Conservation (phyloP, 2,113 vertebrate genomes). For the Meleagris gallopavo region DNA sequence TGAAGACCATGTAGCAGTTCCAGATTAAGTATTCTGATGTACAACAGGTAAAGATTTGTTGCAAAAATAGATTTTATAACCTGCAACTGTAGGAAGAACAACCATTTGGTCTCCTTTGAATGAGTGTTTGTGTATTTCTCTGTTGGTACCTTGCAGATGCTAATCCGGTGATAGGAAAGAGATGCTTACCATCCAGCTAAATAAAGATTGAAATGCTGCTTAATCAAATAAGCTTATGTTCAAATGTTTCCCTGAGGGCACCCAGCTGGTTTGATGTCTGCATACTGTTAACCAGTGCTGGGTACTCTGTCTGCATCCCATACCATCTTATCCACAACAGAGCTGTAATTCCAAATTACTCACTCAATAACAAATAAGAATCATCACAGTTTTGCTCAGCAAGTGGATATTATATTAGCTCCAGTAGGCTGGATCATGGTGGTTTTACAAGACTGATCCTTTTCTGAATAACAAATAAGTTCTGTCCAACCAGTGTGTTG, state of each 20-base stretch:
- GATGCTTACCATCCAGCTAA: slow-evolving; percentile 2
- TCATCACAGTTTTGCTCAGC: background rate
- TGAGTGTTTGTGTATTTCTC: background rate
- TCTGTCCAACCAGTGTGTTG: background rate
- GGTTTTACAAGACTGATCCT: background rate
- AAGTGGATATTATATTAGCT: background rate
- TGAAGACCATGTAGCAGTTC: background rate
- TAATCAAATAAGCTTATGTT: slow-evolving; percentile 39
- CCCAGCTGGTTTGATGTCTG: slow-evolving; percentile 24
- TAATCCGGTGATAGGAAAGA: slow-evolving; percentile 25
- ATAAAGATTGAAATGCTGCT: slow-evolving; percentile 28
- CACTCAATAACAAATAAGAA: background rate
- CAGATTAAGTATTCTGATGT: background rate
- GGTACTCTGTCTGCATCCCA: background rate
- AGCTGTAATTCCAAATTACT: background rate
- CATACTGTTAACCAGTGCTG: background rate
- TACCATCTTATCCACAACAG: background rate
- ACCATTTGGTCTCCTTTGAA: background rate
- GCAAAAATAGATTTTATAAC: background rate
- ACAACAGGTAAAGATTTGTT: background rate
- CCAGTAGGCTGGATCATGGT: background rate
- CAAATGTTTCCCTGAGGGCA: background rate
- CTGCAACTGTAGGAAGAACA: background rate
- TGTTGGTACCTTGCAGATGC: background rate
- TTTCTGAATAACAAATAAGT: background rate